Percentiles rank a stretch among this genome's conserved stretches.
These are phyloP conservation scores for Lagopus muta DNA, from an alignment of 2,113 vertebrate species.

Conservation along the genomic window DNA sequence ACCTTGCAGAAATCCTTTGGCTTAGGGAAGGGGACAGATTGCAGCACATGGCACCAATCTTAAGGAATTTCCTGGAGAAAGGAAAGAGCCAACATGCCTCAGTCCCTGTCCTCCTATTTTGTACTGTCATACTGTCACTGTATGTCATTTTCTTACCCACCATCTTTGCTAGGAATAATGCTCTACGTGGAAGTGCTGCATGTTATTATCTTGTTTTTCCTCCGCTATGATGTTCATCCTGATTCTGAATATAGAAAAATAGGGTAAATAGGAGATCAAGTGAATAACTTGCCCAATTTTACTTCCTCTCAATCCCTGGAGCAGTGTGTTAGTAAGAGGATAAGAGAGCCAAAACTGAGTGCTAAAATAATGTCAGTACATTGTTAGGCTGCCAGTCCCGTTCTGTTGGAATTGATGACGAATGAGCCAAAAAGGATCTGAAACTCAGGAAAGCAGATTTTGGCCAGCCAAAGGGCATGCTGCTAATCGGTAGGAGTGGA, in stretches of 20 bases:
- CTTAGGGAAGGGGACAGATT: neutral
- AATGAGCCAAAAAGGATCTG: neutral
- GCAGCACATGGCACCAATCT: neutral
- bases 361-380: neutral
- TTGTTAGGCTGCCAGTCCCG: fast-evolving
- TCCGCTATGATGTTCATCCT: neutral
- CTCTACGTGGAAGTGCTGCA: neutral
- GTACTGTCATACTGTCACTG: neutral
- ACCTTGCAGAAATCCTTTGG: neutral
- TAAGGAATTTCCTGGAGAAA: neutral
- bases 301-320: neutral
- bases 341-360: neutral
- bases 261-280: neutral
- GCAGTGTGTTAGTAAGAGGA: neutral
- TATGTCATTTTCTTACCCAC: neutral
- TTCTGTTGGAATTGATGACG: neutral
- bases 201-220: fast-evolving
- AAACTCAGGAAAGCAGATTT: neutral
- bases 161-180: fast-evolving
- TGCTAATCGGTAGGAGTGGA: neutral
- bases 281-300: neutral
- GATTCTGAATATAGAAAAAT: neutral
- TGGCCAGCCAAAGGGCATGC: fast-evolving
- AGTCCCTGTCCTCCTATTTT: neutral
- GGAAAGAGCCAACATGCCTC: neutral